Evolutionary conservation across 2,888 invertebrate species (phyloP), one percentile per base, ranked within the genome.

Genomic region (Platypus cylindrus): DNA sequence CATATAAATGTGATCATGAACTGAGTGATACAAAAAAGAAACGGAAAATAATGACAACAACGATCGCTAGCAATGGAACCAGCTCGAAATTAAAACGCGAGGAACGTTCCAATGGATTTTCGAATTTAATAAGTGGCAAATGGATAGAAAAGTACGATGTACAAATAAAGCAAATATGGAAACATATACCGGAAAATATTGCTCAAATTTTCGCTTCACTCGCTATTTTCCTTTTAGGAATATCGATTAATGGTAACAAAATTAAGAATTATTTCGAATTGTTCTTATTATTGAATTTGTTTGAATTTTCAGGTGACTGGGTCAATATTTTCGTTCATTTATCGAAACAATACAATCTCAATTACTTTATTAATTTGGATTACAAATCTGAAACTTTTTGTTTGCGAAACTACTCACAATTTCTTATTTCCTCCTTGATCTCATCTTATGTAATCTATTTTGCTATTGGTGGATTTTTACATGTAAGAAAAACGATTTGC

Each of bases 391-490:
- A n/a, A n/a, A n/a, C n/a, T n/a, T n/a, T n/a, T n/a, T n/a, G n/a
- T n/a, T n/a, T n/a, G n/a, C n/a, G n/a, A n/a, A n/a, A n/a, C n/a
- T n/a, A n/a, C n/a, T n/a, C n/a, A n/a, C n/a, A n/a, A n/a, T n/a
- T n/a, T n/a, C n/a, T n/a, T n/a, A n/a, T n/a, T n/a, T n/a, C n/a
- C n/a, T 66, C 75, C 0, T 63, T 68, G 3, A 3, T 59, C 1
- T 64, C 75, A 4, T 76, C 76, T 0, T 72, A 70, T 41, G 43
- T 54, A 9, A 64, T 73, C 34, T 81, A 77, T 55, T 76, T 78
- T 49, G 46, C 63, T 0, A 59, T 78, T 7, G 78, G 78, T 35
- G 77, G 78, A 37, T 78, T 77, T 47, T 58, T 78, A 37, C 77
- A 78, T 51, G 78, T 78, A 59, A 70, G 72, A 64, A 33, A 16